Percentiles rank a stretch among this genome's conserved stretches.
These are phyloP conservation scores for Harpalus rufipes DNA, from an alignment of 2,888 invertebrate genomes.

Conservation along the genomic window DNA sequence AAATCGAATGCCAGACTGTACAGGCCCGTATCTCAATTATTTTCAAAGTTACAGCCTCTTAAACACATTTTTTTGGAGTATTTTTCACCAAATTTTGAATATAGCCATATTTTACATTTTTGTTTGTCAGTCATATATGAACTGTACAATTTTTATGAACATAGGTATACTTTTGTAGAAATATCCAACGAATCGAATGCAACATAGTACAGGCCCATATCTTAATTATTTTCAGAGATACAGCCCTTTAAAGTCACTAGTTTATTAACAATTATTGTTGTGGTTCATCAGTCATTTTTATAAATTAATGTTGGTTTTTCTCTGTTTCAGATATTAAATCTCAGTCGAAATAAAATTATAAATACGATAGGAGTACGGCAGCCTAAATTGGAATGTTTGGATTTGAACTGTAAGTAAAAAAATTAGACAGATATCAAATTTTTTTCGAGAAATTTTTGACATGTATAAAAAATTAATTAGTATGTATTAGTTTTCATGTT, in stretches of 20 bases:
- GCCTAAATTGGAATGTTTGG: slow-evolving; percentile 79
- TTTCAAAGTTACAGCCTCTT: no score
- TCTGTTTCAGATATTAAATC: slow-evolving; percentile 79
- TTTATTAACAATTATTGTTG: no score
- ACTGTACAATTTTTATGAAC: background rate
- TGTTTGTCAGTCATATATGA: background rate
- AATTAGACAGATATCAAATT: slow-evolving; percentile 29
- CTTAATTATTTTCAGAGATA: no score
- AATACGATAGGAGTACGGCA: slow-evolving; percentile 79
- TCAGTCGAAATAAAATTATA: slow-evolving; percentile 79
- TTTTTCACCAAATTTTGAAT: background rate
- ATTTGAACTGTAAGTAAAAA: slow-evolving; percentile 78
- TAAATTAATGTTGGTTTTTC: background rate
- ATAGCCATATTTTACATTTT: background rate
- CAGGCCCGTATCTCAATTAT: no score
- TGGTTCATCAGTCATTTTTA: no score
- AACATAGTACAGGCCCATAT: no score
- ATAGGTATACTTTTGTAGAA: background rate
- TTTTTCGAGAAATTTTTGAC: slow-evolving; percentile 20
- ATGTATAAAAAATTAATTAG: slow-evolving; percentile 48
- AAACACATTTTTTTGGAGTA: no score
- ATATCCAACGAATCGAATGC: no score
- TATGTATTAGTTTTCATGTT: slow-evolving; percentile 43
- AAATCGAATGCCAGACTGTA: no score
- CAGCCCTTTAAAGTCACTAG: no score